A percentile compares a stretch with the other conserved stretches of the same genome.
Evolutionary conservation across 1,140 invertebrate genomes (phyloP).

Genomic region (Zophobas atratus): DNA sequence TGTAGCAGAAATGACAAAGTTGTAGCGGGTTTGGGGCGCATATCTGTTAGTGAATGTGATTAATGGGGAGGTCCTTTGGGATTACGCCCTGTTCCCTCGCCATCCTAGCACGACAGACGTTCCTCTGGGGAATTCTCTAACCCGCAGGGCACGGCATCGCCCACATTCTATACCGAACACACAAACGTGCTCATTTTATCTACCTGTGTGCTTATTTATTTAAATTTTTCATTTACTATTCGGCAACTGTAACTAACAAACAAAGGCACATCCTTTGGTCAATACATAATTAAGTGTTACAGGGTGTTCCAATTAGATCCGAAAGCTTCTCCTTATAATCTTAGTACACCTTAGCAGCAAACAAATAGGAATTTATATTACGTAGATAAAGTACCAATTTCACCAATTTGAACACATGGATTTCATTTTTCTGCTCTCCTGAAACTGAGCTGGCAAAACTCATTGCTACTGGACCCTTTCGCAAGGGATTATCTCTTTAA

Average conservation of each 20-base stretch:
- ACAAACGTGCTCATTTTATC: slow-evolving; percentile 41
- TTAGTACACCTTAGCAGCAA: too few species aligned
- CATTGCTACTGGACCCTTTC: too few species aligned
- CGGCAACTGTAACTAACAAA: not conserved
- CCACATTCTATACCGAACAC: slow-evolving; percentile 48
- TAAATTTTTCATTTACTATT: not conserved
- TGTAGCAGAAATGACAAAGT: slow-evolving; percentile 58
- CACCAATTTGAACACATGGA: too few species aligned
- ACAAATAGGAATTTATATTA: too few species aligned
- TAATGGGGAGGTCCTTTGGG: slow-evolving; percentile 55
- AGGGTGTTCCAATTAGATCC: too few species aligned
- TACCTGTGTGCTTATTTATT: slow-evolving; percentile 35
- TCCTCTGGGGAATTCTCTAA: slow-evolving; percentile 48
- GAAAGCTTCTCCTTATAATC: too few species aligned
- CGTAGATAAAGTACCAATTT: too few species aligned
- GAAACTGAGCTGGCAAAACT: too few species aligned
- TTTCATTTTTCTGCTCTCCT: too few species aligned
- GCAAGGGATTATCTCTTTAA: too few species aligned
- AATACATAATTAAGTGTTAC: too few species aligned
- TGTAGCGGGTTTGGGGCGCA: slow-evolving; percentile 56
- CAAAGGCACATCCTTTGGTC: too few species aligned
- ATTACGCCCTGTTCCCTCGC: slow-evolving; percentile 52
- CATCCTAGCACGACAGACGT: slow-evolving; percentile 54
- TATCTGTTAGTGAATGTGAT: slow-evolving; percentile 60
- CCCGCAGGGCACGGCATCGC: slow-evolving; percentile 54